Evolutionary conservation across 2,888 invertebrate genomes (phyloP).

Genomic region (Drosophila anomalata): DNA sequence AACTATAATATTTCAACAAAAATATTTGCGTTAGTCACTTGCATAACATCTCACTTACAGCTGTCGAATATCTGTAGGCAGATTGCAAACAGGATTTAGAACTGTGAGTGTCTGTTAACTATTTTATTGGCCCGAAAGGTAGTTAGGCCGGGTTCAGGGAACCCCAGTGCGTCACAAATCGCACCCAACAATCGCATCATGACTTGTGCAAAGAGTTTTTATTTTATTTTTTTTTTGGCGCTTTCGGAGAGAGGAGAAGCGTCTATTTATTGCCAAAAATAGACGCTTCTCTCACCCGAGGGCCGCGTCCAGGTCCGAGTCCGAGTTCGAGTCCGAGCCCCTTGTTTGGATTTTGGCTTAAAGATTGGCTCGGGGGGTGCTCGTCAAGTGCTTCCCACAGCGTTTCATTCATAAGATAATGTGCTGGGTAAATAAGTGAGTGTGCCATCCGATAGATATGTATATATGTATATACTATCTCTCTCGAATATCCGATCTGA

Average conservation of each 20-base stretch:
- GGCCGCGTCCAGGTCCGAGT: no score
- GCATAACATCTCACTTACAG: background rate
- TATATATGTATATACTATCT: background rate
- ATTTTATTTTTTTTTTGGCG: background rate
- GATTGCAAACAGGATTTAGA: conserved; percentile 1
- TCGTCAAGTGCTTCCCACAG: conserved; percentile 37
- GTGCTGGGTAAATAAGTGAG: conserved; percentile 33
- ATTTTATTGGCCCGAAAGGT: background rate
- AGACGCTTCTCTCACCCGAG: conserved; percentile 60
- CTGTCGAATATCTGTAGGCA: background rate
- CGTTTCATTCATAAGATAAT: conserved; percentile 40
- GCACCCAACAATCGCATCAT: conserved; percentile 25
- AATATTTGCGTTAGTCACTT: background rate
- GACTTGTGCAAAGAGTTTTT: conserved; percentile 18
- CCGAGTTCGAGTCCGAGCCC: conserved; percentile 18
- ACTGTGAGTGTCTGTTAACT: background rate
- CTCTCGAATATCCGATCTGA: background rate
- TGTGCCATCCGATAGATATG: conserved; percentile 14
- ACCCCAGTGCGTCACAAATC: conserved; percentile 32
- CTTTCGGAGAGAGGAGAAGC: background rate
- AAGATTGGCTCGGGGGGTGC: background rate
- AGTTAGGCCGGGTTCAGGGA: conserved; percentile 18
- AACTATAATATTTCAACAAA: background rate
- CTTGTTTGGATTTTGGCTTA: conserved; percentile 21
- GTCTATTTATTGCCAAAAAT: conserved; percentile 62